Percentiles rank a stretch among this genome's conserved stretches.
Conservation (phyloP, 2,888 invertebrate species). For the Steromphala cineraria region DNA sequence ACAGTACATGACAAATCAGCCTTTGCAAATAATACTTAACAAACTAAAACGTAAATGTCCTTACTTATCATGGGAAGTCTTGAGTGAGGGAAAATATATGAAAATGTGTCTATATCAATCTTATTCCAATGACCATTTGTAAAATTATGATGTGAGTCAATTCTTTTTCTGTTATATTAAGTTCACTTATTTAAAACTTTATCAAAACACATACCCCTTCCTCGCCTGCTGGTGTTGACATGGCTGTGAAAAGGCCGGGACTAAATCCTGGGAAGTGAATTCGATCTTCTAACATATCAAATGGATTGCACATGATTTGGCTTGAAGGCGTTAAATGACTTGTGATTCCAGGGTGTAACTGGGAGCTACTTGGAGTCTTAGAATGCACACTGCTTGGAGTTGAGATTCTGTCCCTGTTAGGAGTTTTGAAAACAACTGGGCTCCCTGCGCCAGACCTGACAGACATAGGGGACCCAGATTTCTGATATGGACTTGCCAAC, state of each 20-base stretch:
- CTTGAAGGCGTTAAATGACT: slow-evolving; percentile 44
- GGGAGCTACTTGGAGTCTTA: not conserved
- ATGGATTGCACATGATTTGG: slow-evolving; percentile 59
- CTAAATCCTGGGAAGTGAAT: slow-evolving; percentile 66
- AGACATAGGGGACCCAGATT: slow-evolving; percentile 45
- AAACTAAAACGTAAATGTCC: too few relatives aligned
- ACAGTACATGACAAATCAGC: too few relatives aligned
- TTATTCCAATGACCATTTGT: too few relatives aligned
- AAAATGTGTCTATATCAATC: too few relatives aligned
- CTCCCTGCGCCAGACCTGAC: slow-evolving; percentile 28
- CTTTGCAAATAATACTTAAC: too few relatives aligned
- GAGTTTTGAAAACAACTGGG: slow-evolving; percentile 46
- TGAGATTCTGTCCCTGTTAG: slow-evolving; percentile 38
- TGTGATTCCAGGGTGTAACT: not conserved
- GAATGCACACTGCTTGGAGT: slow-evolving; percentile 37
- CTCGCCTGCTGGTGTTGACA: slow-evolving; percentile 57
- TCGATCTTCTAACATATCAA: slow-evolving; percentile 56
- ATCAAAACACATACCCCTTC: slow-evolving; percentile 36
- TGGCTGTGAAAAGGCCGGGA: slow-evolving; percentile 65
- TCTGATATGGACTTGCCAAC: slow-evolving; percentile 55
- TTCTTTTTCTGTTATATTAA: too few relatives aligned
- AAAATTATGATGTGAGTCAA: too few relatives aligned
- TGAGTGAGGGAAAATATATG: too few relatives aligned
- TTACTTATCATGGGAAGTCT: too few relatives aligned
- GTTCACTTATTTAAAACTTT: not conserved